A percentile compares a stretch with the other conserved stretches of the same genome.
phyloP scores from a whole-genome alignment of 2,888 invertebrate species.

The Polydrusus cervinus region DNA sequence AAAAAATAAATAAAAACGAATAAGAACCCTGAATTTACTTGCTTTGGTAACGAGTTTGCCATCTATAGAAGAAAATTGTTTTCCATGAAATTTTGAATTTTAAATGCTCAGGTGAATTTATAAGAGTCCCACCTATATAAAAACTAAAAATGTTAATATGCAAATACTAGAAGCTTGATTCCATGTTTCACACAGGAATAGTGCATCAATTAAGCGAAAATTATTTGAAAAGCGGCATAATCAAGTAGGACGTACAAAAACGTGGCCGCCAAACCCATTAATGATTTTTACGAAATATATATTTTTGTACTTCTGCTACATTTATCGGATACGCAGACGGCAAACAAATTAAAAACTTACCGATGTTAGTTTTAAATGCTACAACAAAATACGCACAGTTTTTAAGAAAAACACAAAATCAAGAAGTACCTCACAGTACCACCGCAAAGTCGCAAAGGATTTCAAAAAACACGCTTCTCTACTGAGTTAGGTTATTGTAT shows the following conservation, averaged over 20 bases:
- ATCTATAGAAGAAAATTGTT: too few species aligned
- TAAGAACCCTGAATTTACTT: too few species aligned
- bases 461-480: conserved; percentile 13
- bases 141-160: too few species aligned
- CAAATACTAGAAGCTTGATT: too few species aligned
- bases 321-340: neutral
- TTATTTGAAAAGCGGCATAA: too few species aligned
- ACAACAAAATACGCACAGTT: neutral
- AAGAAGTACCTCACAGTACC: conserved; percentile 13
- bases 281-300: neutral
- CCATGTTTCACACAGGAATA: too few species aligned
- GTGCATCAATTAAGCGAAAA: too few species aligned
- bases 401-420: neutral
- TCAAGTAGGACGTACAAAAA: neutral
- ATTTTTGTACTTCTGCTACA: neutral
- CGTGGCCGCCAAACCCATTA: neutral
- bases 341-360: conserved; percentile 5
- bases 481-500: neutral
- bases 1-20: too few species aligned
- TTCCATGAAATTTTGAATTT: too few species aligned
- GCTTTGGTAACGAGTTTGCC: too few species aligned
- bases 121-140: too few species aligned
- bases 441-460: conserved; percentile 7
- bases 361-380: neutral
- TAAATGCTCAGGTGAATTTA: too few species aligned